phyloP scores from a whole-genome alignment of 1,140 invertebrate species.

The Ptiloglossa arizonensis region DNA sequence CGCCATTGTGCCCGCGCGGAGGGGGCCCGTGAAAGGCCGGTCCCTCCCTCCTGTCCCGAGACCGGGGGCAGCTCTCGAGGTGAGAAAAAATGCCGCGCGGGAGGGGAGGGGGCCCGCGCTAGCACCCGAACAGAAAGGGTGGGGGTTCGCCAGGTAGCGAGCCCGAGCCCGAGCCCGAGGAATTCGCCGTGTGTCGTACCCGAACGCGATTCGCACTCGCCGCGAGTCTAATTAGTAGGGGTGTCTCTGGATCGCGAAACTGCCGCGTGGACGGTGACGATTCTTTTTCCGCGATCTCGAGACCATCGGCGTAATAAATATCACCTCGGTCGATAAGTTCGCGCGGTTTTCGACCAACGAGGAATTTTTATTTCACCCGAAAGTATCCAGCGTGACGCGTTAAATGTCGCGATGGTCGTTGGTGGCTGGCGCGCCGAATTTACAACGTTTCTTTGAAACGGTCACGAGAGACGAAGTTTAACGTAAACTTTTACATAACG shows the following conservation, averaged over 20 bases:
- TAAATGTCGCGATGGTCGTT: too few relatives aligned
- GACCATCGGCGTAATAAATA: too few relatives aligned
- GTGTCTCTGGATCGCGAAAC: conserved; percentile 9
- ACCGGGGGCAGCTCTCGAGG: conserved; percentile 6
- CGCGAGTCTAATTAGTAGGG: conserved; percentile 2
- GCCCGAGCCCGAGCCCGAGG: neutral
- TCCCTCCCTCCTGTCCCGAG: neutral
- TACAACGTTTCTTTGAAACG: too few relatives aligned
- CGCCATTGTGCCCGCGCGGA: conserved; percentile 67
- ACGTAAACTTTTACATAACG: too few relatives aligned
- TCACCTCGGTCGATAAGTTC: too few relatives aligned
- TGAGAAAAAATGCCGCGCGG: conserved; percentile 34
- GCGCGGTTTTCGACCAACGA: too few relatives aligned
- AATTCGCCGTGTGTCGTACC: neutral
- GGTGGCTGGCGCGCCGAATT: too few relatives aligned
- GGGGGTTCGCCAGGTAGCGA: conserved; percentile 1
- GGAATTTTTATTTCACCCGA: too few relatives aligned
- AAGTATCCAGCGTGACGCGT: too few relatives aligned
- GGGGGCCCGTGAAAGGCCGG: conserved; percentile 56
- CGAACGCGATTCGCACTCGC: neutral
- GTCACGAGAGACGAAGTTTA: too few relatives aligned
- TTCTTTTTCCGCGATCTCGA: too few relatives aligned
- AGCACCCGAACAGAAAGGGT: neutral
- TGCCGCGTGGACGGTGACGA: too few relatives aligned
- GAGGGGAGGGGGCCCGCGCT: conserved; percentile 19